Evolutionary conservation across 2,797 vertebrate genomes (phyloP).

Genomic region (Scyliorhinus canicula): DNA sequence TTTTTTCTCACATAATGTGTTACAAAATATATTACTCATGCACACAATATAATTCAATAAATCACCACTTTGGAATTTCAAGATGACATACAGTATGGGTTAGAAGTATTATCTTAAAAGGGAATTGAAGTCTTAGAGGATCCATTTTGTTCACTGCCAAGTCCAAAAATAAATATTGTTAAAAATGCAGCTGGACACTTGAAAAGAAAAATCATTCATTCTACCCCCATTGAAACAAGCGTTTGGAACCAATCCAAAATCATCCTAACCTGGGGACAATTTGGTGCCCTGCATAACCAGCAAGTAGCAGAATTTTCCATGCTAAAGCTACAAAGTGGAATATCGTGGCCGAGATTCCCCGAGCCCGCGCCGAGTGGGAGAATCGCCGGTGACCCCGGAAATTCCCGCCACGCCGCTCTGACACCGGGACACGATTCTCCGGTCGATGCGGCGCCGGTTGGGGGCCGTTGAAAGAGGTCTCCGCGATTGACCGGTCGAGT

Average conservation of each 20-base stretch:
- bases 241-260: neutral
- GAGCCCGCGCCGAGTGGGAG: too few relatives aligned
- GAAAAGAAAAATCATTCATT: neutral
- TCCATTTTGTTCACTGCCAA: neutral
- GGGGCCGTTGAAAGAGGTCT: too few relatives aligned
- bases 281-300: neutral
- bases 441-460: too few relatives aligned
- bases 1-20: neutral
- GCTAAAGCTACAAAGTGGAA: neutral
- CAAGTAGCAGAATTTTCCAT: neutral
- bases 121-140: neutral
- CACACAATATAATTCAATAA: neutral
- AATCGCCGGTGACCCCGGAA: too few relatives aligned
- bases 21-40: slow-evolving; percentile 34
- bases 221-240: neutral
- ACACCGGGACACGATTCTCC: too few relatives aligned
- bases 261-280: neutral
- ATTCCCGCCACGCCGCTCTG: too few relatives aligned
- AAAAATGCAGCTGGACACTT: neutral
- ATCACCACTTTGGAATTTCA: neutral
- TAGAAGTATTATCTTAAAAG: neutral
- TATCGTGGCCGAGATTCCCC: too few relatives aligned
- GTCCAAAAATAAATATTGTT: neutral
- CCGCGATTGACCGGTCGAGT: too few relatives aligned
- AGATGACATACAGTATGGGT: neutral